Evolutionary conservation across 2,888 invertebrate genomes (phyloP).

Genomic region (Cheilosia pagana): DNA sequence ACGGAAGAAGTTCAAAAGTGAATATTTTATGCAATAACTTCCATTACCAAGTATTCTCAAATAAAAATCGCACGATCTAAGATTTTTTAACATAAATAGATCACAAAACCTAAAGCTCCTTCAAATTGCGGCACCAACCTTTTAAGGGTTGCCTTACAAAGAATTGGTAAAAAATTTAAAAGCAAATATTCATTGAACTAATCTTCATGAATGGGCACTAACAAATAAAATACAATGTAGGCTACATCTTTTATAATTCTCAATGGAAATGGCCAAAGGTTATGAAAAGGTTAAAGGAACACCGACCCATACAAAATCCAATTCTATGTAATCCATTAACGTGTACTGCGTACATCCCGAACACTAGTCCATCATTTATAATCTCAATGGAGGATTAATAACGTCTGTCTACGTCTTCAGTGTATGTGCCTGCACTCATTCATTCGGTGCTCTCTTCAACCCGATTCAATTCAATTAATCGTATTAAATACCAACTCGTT

Average conservation of each 20-base stretch:
- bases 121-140: no score
- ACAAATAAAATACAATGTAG: background rate
- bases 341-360: background rate
- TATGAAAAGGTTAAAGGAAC: background rate
- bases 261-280: background rate
- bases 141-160: no score
- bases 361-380: conserved; percentile 20
- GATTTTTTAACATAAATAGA: no score
- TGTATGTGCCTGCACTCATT: conserved; percentile 5
- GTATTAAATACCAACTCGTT: conserved; percentile 55
- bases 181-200: no score
- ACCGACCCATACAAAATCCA: background rate
- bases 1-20: no score
- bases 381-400: conserved; percentile 45
- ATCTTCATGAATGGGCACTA: background rate
- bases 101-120: no score
- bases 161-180: background rate
- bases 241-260: no score
- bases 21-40: no score
- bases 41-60: no score
- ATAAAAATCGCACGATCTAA: no score
- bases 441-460: conserved; percentile 20
- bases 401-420: conserved; percentile 25
- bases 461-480: conserved; percentile 56
- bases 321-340: background rate